Evolutionary conservation across 1,140 invertebrate genomes (phyloP).

Genomic region (Teleopsis dalmanni): DNA sequence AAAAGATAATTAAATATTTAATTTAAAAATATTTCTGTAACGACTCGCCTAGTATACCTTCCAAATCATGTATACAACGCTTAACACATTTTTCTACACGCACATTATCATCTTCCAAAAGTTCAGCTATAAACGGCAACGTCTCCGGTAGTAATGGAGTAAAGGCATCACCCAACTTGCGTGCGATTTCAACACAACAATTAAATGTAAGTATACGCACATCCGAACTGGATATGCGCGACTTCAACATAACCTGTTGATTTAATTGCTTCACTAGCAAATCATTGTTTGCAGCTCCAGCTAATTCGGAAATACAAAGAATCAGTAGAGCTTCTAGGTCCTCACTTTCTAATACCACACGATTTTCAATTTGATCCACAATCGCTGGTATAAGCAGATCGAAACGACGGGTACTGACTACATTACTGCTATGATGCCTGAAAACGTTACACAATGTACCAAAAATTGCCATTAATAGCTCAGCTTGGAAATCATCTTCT

Average conservation of each 20-base stretch:
- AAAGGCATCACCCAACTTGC: conserved; percentile 73
- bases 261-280: conserved; percentile 81
- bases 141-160: conserved; percentile 72
- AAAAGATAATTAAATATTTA: too few species aligned
- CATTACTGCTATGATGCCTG: conserved; percentile 70
- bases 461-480: conserved; percentile 54
- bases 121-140: conserved; percentile 73
- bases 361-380: conserved; percentile 83
- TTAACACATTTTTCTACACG: conserved; percentile 68
- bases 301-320: conserved; percentile 73
- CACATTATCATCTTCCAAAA: conserved; percentile 75
- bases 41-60: conserved; percentile 74
- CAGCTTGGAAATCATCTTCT: conserved; percentile 22
- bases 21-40: conserved; percentile 73
- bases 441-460: conserved; percentile 71
- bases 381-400: conserved; percentile 74
- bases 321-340: conserved; percentile 55
- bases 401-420: conserved; percentile 78
- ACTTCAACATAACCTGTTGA: conserved; percentile 83
- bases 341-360: conserved; percentile 53
- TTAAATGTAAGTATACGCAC: conserved; percentile 55
- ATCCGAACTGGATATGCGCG: conserved; percentile 61
- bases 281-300: conserved; percentile 74
- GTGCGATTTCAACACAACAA: conserved; percentile 61
- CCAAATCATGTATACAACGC: conserved; percentile 65